Conservation (phyloP, 2,113 vertebrate genomes). For the Odontesthes bonariensis region DNA sequence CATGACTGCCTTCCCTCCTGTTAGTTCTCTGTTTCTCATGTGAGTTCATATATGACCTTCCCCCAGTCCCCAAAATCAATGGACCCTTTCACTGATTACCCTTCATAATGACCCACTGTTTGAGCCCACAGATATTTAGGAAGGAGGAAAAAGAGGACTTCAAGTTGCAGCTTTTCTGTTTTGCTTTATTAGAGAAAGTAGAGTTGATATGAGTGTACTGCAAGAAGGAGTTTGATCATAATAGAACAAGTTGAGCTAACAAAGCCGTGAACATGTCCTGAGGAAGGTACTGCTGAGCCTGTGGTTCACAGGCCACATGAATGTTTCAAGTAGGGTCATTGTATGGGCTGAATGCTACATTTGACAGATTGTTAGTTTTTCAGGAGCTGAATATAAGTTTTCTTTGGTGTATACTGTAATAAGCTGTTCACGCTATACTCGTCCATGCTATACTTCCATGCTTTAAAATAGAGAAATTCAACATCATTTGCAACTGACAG, state of each 20-base stretch:
- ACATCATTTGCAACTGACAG: too few relatives aligned
- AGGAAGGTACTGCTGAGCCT: constrained; percentile 32
- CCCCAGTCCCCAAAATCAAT: constrained; percentile 69
- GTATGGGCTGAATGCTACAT: background rate
- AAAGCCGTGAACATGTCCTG: constrained; percentile 50
- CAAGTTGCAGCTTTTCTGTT: constrained; percentile 63
- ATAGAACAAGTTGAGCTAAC: constrained; percentile 29
- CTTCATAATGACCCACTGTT: constrained; percentile 76
- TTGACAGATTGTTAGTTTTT: background rate
- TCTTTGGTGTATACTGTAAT: background rate
- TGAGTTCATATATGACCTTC: constrained; percentile 65
- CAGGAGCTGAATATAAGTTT: too few relatives aligned
- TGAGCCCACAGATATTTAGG: constrained; percentile 50
- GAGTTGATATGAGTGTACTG: constrained; percentile 41
- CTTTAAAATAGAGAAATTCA: too few relatives aligned
- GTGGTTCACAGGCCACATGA: background rate
- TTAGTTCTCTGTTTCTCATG: constrained; percentile 39
- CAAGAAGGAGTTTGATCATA: constrained; percentile 51
- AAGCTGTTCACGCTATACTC: too few relatives aligned
- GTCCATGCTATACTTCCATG: too few relatives aligned
- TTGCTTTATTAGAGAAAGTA: constrained; percentile 60
- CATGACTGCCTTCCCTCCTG: constrained; percentile 25
- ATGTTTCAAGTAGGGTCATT: background rate
- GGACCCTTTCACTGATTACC: constrained; percentile 76
- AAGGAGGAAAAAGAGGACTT: constrained; percentile 63